These are phyloP conservation scores for Himalopsyche anomala DNA, from an alignment of 2,888 invertebrate species.

Conservation along the genomic window DNA sequence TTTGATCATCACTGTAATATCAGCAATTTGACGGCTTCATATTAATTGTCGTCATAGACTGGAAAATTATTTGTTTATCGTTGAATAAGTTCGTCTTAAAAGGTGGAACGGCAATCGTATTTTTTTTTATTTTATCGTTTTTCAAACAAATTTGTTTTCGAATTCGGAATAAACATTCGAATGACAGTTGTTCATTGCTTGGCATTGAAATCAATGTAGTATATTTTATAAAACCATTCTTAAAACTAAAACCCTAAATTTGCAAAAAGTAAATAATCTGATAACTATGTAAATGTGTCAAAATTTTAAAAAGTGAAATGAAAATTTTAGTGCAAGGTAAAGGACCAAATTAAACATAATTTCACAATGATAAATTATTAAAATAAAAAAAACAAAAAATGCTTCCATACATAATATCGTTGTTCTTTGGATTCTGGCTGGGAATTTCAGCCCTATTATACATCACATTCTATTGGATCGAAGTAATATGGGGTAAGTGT, in stretches of 20 bases:
- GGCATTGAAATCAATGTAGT: neutral
- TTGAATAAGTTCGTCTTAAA: too few species aligned
- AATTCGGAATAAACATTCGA: neutral
- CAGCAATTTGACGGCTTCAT: too few species aligned
- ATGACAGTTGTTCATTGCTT: neutral
- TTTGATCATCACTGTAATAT: too few species aligned
- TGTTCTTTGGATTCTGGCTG: slow-evolving; percentile 75
- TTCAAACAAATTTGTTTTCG: neutral
- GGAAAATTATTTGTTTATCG: too few species aligned
- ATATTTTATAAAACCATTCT: neutral
- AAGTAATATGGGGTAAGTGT: slow-evolving; percentile 80
- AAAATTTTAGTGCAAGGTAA: neutral
- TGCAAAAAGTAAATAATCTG: neutral
- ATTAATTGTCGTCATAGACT: too few species aligned
- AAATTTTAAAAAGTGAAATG: neutral
- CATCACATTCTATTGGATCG: slow-evolving; percentile 78
- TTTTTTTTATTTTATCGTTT: neutral
- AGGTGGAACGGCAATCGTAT: too few species aligned
- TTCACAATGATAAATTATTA: slow-evolving; percentile 28
- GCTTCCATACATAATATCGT: slow-evolving; percentile 74
- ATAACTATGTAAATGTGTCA: neutral
- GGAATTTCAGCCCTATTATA: slow-evolving; percentile 76
- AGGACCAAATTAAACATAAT: neutral
- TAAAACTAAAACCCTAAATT: neutral
- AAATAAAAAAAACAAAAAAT: slow-evolving; percentile 67